Conservation (phyloP, 2,797 vertebrate species). For the Vultur gryphus region DNA sequence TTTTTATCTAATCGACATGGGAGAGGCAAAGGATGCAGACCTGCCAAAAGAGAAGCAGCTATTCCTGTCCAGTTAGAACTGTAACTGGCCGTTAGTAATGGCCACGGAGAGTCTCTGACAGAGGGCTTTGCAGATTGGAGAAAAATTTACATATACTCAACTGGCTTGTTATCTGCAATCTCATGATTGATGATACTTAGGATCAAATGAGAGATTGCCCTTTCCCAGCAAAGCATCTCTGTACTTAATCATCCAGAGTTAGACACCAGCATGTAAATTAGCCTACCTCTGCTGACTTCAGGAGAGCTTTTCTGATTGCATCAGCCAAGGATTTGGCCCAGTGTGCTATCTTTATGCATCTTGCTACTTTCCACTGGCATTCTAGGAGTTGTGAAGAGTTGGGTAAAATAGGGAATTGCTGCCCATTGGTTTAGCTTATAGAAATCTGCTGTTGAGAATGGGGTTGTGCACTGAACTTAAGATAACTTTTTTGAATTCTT, state of each 20-base stretch:
- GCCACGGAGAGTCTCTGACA: background rate
- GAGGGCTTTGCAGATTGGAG: background rate
- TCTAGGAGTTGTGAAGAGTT: background rate
- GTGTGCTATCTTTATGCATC: background rate
- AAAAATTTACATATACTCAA: background rate
- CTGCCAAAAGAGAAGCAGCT: conserved; percentile 4
- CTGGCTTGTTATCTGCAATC: conserved; percentile 30
- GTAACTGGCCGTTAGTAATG: background rate
- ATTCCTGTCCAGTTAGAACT: background rate
- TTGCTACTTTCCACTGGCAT: background rate
- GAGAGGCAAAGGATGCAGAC: background rate
- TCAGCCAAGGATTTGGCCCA: background rate
- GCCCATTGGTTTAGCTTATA: background rate
- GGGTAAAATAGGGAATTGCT: background rate
- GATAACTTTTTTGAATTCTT: background rate
- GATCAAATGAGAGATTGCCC: conserved; percentile 46
- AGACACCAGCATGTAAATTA: conserved; percentile 50
- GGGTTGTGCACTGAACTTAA: background rate
- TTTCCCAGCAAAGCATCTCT: conserved; percentile 52
- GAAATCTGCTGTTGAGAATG: background rate
- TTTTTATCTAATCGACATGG: background rate
- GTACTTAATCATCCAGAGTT: conserved; percentile 29
- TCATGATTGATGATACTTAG: conserved; percentile 27
- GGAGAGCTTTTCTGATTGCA: background rate
- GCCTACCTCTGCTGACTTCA: conserved; percentile 2